Evolutionary conservation across 2,888 invertebrate species (phyloP).

Genomic region (Nesidiocoris tenuis): DNA sequence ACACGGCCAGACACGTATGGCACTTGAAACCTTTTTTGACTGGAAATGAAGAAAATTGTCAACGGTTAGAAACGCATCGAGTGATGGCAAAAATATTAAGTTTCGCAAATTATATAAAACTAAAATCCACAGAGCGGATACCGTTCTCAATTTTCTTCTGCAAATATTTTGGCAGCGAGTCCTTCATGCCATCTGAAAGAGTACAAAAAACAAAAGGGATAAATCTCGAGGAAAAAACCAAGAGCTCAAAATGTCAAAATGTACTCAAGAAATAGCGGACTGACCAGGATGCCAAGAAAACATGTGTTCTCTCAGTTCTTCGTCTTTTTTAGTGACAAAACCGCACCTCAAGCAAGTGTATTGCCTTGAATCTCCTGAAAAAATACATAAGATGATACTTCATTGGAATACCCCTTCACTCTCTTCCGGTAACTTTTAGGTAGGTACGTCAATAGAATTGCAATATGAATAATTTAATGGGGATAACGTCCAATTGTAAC

Average conservation of each 20-base stretch:
- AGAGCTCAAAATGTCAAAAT: too few species aligned
- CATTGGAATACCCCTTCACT: too few species aligned
- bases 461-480: too few species aligned
- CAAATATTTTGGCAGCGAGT: background rate
- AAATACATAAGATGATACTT: background rate
- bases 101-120: too few species aligned
- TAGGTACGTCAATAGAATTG: too few species aligned
- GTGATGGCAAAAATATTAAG: too few species aligned
- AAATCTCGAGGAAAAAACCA: background rate
- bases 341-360: background rate
- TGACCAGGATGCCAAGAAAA: background rate
- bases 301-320: background rate
- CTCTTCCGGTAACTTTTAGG: too few species aligned
- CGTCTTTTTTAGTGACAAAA: background rate
- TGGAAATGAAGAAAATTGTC: background rate
- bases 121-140: too few species aligned
- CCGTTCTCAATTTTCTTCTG: background rate
- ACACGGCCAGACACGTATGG: background rate
- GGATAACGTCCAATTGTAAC: too few species aligned
- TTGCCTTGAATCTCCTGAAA: background rate
- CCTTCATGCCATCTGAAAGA: background rate
- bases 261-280: too few species aligned
- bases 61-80: background rate
- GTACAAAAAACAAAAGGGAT: background rate
- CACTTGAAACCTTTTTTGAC: background rate